A percentile compares a stretch with the other conserved stretches of the same genome.
Conservation (phyloP, 2,888 invertebrate genomes). For the Spicauda simplicius region DNA sequence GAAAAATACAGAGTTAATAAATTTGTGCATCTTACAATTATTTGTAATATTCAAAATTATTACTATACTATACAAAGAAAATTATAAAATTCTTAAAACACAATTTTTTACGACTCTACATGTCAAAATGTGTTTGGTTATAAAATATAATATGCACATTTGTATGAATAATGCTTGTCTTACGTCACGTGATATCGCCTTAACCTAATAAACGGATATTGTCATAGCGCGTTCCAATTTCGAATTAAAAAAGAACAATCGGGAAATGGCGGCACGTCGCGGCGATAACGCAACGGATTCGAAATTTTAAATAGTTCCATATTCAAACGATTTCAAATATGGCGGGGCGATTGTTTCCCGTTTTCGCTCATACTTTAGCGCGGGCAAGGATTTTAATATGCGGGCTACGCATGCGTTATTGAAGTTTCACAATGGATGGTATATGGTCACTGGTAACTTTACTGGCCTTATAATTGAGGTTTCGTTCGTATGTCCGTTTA, state of each 20-base stretch:
- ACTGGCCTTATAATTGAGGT: slow-evolving; percentile 52
- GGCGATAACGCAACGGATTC: slow-evolving; percentile 83
- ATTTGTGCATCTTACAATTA: no score
- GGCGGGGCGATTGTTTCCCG: slow-evolving; percentile 81
- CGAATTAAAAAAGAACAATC: slow-evolving; percentile 70
- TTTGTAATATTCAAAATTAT: no score
- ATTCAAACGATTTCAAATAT: slow-evolving; percentile 81
- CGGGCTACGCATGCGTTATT: slow-evolving; percentile 78
- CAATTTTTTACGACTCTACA: no score
- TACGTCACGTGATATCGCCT: background rate
- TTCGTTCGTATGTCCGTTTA: slow-evolving; percentile 34
- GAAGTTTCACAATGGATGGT: slow-evolving; percentile 80
- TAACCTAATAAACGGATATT: slow-evolving; percentile 43
- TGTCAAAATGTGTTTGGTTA: no score
- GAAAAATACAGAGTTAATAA: no score
- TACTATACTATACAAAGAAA: no score
- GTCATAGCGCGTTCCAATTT: slow-evolving; percentile 48
- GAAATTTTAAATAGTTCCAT: slow-evolving; percentile 84
- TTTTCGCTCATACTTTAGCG: slow-evolving; percentile 76
- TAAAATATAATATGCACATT: no score
- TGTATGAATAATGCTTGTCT: no score
- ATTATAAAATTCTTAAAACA: no score
- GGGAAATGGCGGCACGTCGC: slow-evolving; percentile 79
- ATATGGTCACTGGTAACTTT: slow-evolving; percentile 60
- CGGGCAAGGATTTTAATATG: slow-evolving; percentile 76